Evolutionary conservation across 2,113 vertebrate species (phyloP).

Genomic region (Oncorhynchus keta): DNA sequence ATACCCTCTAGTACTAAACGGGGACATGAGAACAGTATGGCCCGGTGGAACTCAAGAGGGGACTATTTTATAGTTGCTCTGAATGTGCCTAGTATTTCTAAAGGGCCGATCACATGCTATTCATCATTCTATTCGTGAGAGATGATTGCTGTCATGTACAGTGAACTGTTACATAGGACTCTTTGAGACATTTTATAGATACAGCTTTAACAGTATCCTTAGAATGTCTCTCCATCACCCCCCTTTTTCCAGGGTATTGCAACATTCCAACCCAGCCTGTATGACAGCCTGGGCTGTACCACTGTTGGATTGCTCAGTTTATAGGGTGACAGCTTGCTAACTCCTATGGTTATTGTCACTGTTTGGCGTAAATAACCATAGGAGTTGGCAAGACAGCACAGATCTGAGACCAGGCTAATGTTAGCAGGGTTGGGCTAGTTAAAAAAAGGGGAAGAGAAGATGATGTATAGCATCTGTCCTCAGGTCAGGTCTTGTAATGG

Average conservation of each 20-base stretch:
- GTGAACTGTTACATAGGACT: neutral
- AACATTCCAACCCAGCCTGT: neutral
- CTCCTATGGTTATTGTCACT: neutral
- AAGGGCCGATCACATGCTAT: neutral
- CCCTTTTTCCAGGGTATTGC: neutral
- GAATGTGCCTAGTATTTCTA: too few species aligned
- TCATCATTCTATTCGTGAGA: neutral
- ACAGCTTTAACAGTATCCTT: neutral
- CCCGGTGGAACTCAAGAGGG: too few species aligned
- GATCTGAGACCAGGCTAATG: neutral
- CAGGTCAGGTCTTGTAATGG: constrained; percentile 36
- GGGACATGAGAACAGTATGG: neutral
- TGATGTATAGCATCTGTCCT: constrained; percentile 30
- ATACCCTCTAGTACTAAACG: neutral
- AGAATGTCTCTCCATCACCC: neutral
- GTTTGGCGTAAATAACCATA: neutral
- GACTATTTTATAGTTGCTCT: neutral
- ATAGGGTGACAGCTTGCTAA: neutral
- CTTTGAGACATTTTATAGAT: neutral
- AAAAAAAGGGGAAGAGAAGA: constrained; percentile 36
- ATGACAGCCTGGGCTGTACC: neutral
- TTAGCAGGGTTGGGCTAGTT: neutral
- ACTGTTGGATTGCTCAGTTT: constrained; percentile 15
- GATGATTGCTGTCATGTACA: too few species aligned
- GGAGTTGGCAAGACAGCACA: neutral